phyloP scores from a whole-genome alignment of 2,797 vertebrate genomes.

The Sylvia borin region DNA sequence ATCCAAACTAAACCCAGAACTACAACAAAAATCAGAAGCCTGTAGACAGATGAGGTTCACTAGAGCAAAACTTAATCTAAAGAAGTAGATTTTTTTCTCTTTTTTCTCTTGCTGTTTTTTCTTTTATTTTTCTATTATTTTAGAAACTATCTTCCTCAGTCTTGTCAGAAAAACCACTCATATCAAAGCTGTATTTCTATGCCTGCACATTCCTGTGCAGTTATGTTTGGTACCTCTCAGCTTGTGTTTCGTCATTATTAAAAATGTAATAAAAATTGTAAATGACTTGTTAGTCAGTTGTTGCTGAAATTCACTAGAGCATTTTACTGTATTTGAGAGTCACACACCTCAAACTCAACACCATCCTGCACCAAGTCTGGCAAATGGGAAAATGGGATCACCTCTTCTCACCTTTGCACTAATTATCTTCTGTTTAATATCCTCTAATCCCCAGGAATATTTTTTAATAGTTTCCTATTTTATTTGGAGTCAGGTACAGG shows the following conservation, averaged over 20 bases:
- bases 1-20: neutral
- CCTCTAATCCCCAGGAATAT: neutral
- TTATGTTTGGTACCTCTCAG: neutral
- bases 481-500: neutral
- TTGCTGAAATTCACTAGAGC: neutral
- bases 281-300: neutral
- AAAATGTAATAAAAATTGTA: neutral
- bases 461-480: neutral
- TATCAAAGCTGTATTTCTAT: neutral
- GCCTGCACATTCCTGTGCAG: neutral
- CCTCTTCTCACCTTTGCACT: neutral
- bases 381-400: neutral
- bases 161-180: neutral
- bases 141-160: neutral
- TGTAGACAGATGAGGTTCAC: slow-evolving; percentile 15
- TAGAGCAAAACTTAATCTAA: slow-evolving; percentile 35
- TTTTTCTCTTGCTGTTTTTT: neutral
- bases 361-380: neutral
- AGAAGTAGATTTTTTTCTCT: too few relatives aligned
- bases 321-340: neutral
- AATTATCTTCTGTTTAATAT: slow-evolving; percentile 32
- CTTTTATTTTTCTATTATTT: slow-evolving; percentile 19
- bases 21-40: neutral
- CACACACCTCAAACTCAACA: neutral
- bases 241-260: neutral